Evolutionary conservation across 2,113 vertebrate species (phyloP), one percentile per base, ranked within the genome.

Genomic region (Maccullochella peelii): DNA sequence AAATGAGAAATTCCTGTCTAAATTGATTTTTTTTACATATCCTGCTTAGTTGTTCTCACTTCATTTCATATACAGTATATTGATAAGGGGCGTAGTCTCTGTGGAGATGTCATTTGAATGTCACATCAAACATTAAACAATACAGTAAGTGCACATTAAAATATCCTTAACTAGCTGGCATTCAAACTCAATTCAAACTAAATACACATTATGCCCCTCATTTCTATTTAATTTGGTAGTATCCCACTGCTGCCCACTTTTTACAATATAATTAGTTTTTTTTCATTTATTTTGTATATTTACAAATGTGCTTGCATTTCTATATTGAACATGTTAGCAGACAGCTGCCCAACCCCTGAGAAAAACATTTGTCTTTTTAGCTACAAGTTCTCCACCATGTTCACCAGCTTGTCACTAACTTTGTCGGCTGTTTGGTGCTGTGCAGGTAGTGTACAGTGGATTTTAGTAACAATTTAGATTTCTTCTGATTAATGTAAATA

Each of bases 1-100:
- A 15, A 88, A 73, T 5, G 27, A 10, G 25, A 69, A 77, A 65
- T 73, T 49, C 73, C 52, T 21, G 36, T 65, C 33, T 38, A 21
- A 44, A 55, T 1, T 4, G 57, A 62, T 77, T 82, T 78, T 59
- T 59, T 54, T 58, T 36, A 55, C 42, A 21, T 18, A 47, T 52
- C 33, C 65, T 38, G 63, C 58, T 50, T 3, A 12, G 42, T 18
- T 50, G 65, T 33, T 4, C 61, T 77, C 30, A 36, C n/a, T 78
- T 55, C n/a, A 55, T 20, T 82, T 52, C 69, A n/a, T 54, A 12
- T 12, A 50, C 36, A 36, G 42, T 33, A 6, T 44, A 68, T 0
- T 20, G n/a, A 21, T 47, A 8, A 23, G 4, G 0, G n/a, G 36
- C 21, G 52, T 38, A 6, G 69, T 38, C 12, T 23, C 27, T 72